phyloP scores from a whole-genome alignment of 2,888 invertebrate genomes.

The Phortica magna region DNA sequence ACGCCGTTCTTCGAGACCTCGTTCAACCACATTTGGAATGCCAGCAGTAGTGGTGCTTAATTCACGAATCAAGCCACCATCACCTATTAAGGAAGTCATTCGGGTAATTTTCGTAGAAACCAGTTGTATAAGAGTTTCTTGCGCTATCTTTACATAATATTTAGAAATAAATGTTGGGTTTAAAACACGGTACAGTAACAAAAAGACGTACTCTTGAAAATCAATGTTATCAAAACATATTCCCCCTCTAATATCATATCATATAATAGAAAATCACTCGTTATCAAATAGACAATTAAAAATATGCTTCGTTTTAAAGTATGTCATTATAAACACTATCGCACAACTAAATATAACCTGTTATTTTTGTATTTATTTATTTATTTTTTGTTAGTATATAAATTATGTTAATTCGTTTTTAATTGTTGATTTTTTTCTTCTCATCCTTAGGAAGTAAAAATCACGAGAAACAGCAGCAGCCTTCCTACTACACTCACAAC shows the following conservation, averaged over 20 bases:
- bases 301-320: too few relatives aligned
- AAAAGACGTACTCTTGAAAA: too few relatives aligned
- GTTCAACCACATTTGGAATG: constrained; percentile 76
- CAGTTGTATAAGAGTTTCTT: neutral
- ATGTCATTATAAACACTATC: too few relatives aligned
- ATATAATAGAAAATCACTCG: too few relatives aligned
- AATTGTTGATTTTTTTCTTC: neutral
- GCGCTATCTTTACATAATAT: neutral
- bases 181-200: too few relatives aligned
- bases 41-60: constrained; percentile 49
- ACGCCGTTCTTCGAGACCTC: constrained; percentile 79
- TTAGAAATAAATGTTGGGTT: too few relatives aligned
- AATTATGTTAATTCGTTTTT: constrained; percentile 3
- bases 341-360: too few relatives aligned
- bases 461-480: constrained; percentile 46
- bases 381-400: constrained; percentile 13
- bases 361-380: neutral
- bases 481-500: constrained; percentile 68
- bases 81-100: constrained; percentile 66
- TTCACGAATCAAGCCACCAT: constrained; percentile 54
- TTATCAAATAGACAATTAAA: too few relatives aligned
- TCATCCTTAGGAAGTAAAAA: neutral
- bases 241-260: too few relatives aligned
- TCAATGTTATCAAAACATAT: too few relatives aligned
- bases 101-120: constrained; percentile 58